phyloP scores from a whole-genome alignment of 2,113 vertebrate genomes.

The Cyphomyrus discorhynchus region DNA sequence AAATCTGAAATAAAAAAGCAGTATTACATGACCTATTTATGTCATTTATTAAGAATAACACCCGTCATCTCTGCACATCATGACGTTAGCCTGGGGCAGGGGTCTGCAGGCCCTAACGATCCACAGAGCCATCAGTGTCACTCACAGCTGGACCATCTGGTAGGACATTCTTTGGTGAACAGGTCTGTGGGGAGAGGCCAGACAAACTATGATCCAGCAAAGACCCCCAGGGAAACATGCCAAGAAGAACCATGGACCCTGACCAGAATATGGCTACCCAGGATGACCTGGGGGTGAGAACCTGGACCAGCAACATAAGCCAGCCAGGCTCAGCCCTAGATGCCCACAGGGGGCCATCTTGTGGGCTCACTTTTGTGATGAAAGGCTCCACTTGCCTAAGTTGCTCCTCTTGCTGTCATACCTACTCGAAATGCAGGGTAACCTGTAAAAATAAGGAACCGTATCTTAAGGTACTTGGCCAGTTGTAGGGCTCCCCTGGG shows the following conservation, averaged over 20 bases:
- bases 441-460: too few relatives aligned
- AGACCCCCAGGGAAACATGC: background rate
- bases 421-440: too few relatives aligned
- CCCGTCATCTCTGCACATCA: background rate
- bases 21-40: background rate
- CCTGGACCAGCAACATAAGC: background rate
- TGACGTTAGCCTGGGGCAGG: too few relatives aligned
- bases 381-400: background rate
- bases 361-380: background rate
- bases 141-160: background rate
- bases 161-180: background rate
- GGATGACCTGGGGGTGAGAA: background rate
- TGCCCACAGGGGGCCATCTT: background rate
- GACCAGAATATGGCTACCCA: background rate
- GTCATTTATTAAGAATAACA: background rate
- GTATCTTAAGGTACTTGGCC: too few relatives aligned
- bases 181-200: background rate
- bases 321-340: background rate
- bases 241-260: background rate
- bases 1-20: background rate
- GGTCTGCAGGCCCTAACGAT: too few relatives aligned
- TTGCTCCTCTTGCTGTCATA: background rate
- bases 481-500: too few relatives aligned
- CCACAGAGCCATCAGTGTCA: background rate
- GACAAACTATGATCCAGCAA: background rate